These are phyloP conservation scores for Amphiduros pacificus DNA, from an alignment of 2,888 invertebrate species.

Conservation along the genomic window DNA sequence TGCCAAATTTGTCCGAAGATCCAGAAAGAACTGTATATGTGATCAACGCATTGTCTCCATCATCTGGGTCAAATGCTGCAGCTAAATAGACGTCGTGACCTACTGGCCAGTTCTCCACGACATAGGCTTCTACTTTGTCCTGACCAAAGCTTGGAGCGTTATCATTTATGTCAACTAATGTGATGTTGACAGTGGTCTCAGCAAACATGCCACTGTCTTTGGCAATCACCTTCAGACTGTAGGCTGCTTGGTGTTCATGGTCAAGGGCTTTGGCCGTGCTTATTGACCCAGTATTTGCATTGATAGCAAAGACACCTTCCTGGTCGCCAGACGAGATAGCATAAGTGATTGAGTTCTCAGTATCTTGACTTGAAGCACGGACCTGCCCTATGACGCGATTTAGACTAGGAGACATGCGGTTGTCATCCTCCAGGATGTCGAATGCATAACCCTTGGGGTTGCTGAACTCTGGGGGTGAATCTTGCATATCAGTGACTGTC, in stretches of 20 bases:
- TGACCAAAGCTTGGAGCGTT: slow-evolving; percentile 72
- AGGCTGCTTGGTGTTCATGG: slow-evolving; percentile 77
- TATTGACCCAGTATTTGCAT: slow-evolving; percentile 77
- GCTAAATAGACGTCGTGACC: slow-evolving; percentile 90
- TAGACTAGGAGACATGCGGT: slow-evolving; percentile 65
- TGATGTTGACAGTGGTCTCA: slow-evolving; percentile 77
- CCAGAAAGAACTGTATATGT: slow-evolving; percentile 81
- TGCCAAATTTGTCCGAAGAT: slow-evolving; percentile 75
- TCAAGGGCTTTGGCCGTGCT: slow-evolving; percentile 79
- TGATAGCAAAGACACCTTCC: slow-evolving; percentile 76
- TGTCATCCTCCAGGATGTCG: slow-evolving; percentile 79
- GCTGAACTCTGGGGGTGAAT: slow-evolving; percentile 58
- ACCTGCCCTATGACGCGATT: slow-evolving; percentile 80
- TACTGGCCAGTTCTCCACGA: slow-evolving; percentile 88
- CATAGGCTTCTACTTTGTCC: slow-evolving; percentile 64
- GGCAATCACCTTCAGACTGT: slow-evolving; percentile 80
- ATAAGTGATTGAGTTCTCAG: slow-evolving; percentile 32
- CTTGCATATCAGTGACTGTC: slow-evolving; percentile 36
- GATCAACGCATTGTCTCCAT: slow-evolving; percentile 80
- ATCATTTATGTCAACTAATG: slow-evolving; percentile 85
- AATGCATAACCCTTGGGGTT: slow-evolving; percentile 74
- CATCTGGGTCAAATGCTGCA: slow-evolving; percentile 83
- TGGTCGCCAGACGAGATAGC: slow-evolving; percentile 78
- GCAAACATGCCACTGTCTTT: slow-evolving; percentile 76
- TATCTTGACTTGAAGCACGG: slow-evolving; percentile 34